Conservation (phyloP, 2,888 invertebrate genomes). For the Amblyteles armatorius region DNA sequence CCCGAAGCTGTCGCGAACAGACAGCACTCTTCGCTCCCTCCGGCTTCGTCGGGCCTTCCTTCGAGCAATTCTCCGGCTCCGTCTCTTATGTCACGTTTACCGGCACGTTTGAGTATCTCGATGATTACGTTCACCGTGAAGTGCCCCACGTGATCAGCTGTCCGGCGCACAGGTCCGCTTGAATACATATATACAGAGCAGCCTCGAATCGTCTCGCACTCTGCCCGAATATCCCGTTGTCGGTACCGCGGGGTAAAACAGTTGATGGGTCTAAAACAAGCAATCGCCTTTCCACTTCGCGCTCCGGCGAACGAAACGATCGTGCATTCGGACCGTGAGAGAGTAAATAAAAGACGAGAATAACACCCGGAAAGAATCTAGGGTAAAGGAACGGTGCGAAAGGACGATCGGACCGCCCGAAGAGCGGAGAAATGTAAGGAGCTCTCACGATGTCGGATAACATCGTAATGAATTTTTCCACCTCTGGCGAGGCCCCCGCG, state of each 20-base stretch:
- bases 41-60: conserved; percentile 27
- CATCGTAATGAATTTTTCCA: conserved; percentile 38
- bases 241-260: neutral
- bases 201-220: neutral
- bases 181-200: neutral
- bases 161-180: conserved; percentile 22
- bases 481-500: neutral
- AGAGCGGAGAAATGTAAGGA: neutral
- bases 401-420: neutral
- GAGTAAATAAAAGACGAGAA: neutral
- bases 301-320: conserved; percentile 9
- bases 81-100: conserved; percentile 27
- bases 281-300: conserved; percentile 21
- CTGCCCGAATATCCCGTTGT: conserved; percentile 3
- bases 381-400: neutral
- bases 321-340: conserved; percentile 8
- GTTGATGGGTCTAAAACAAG: conserved; percentile 24
- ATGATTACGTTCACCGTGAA: neutral
- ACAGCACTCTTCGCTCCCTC: conserved; percentile 31
- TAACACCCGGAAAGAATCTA: neutral
- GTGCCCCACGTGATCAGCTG: conserved; percentile 29
- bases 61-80: conserved; percentile 18
- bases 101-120: conserved; percentile 17
- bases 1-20: conserved; percentile 50
- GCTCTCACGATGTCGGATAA: conserved; percentile 22